Evolutionary conservation across 2,113 vertebrate species (phyloP).

Genomic region (Pholis gunnellus): DNA sequence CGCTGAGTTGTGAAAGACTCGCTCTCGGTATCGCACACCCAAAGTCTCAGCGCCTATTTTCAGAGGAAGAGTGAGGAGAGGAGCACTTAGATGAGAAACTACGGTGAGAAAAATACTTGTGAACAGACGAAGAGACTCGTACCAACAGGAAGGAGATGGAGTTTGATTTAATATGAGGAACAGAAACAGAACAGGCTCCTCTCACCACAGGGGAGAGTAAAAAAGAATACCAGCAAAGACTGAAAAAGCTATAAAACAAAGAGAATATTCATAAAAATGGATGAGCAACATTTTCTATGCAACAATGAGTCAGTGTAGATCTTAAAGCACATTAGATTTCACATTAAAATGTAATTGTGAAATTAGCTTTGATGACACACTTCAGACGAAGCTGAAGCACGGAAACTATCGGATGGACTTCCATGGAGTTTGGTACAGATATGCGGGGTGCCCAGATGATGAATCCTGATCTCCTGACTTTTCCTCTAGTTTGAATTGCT

Average conservation of each 20-base stretch:
- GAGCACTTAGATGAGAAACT: conserved; percentile 1
- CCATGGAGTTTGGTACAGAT: background rate
- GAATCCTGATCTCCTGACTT: background rate
- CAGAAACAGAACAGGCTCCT: conserved; percentile 9
- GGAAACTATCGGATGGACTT: background rate
- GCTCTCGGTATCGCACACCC: background rate
- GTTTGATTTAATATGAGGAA: background rate
- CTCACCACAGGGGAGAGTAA: background rate
- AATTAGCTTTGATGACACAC: conserved; percentile 36
- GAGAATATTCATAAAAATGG: background rate
- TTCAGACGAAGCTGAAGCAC: background rate
- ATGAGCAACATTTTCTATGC: background rate
- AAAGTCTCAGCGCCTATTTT: conserved; percentile 1
- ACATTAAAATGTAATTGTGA: conserved; percentile 42
- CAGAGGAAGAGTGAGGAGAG: background rate
- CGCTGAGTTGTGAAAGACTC: background rate
- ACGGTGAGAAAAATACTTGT: conserved; percentile 1
- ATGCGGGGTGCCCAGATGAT: background rate
- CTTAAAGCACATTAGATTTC: conserved; percentile 12
- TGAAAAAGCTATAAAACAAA: background rate
- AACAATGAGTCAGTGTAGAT: conserved; percentile 15
- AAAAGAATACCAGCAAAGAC: background rate
- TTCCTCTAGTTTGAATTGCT: background rate
- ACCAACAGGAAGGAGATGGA: background rate
- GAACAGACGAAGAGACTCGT: background rate